Evolutionary conservation across 2,113 vertebrate genomes (phyloP).

Genomic region (Corythornis vintsioides): DNA sequence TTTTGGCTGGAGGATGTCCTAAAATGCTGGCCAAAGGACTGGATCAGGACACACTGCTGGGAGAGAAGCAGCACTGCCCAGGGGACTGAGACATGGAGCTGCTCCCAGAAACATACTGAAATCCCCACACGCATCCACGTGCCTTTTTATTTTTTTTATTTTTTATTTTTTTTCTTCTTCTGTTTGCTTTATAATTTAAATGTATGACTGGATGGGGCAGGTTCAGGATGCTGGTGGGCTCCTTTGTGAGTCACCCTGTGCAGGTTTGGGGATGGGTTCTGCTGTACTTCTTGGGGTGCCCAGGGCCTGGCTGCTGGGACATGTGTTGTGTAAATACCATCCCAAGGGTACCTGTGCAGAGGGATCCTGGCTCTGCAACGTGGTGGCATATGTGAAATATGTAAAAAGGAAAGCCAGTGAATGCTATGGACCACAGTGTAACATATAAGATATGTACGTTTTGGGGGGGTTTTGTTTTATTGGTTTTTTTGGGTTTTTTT

Average conservation of each 20-base stretch:
- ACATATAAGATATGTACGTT: neutral
- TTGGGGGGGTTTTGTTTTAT: neutral
- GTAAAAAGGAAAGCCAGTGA: neutral
- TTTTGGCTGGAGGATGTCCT: neutral
- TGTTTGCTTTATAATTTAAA: neutral
- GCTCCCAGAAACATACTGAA: neutral
- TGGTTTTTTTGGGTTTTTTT: neutral
- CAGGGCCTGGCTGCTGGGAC: neutral
- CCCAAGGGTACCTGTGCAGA: fast-evolving
- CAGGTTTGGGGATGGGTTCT: neutral
- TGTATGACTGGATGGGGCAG: neutral
- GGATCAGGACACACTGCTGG: neutral
- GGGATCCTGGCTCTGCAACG: neutral
- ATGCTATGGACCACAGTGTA: neutral
- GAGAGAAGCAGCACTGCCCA: neutral
- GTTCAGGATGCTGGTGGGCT: neutral
- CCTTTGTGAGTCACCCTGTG: fast-evolving
- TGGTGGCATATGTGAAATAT: neutral
- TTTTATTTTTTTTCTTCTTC: neutral
- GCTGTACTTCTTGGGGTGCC: neutral
- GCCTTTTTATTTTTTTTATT: neutral
- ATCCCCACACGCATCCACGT: fast-evolving
- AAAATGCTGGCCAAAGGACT: neutral
- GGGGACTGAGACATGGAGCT: neutral
- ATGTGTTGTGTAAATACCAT: fast-evolving